These are phyloP conservation scores for Teleiodes luculella DNA, from an alignment of 2,888 invertebrate species.

Conservation along the genomic window DNA sequence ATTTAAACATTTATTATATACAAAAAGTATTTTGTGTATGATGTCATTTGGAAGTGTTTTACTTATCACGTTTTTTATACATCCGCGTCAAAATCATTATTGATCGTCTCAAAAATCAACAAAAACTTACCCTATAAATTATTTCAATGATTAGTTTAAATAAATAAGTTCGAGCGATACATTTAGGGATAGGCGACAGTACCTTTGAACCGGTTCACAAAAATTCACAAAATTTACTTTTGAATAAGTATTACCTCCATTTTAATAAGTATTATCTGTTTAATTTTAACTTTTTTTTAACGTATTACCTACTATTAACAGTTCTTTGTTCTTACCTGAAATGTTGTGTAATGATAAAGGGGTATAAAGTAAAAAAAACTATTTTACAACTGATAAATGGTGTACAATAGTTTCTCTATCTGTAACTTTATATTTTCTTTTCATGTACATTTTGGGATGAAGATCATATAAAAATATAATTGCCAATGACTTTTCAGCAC, in stretches of 20 bases:
- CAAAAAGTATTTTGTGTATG: constrained; percentile 14
- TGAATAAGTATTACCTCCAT: constrained; percentile 74
- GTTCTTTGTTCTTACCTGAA: constrained; percentile 6
- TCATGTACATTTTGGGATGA: background rate
- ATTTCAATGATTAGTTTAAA: background rate
- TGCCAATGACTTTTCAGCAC: constrained; percentile 27
- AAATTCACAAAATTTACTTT: constrained; percentile 52
- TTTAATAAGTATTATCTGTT: constrained; percentile 69
- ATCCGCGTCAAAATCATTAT: background rate
- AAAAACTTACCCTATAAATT: background rate
- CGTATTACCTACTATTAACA: constrained; percentile 36
- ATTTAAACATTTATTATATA: constrained; percentile 2
- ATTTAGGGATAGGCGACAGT: constrained; percentile 14
- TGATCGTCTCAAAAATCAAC: constrained; percentile 4
- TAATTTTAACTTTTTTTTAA: constrained; percentile 39
- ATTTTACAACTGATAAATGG: background rate
- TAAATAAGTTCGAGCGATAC: background rate
- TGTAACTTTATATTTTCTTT: background rate
- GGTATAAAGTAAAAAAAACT: background rate
- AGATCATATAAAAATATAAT: constrained; percentile 16
- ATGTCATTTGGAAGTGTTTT: constrained; percentile 36
- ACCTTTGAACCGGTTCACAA: constrained; percentile 56
- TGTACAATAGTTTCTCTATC: background rate
- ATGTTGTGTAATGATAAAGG: background rate
- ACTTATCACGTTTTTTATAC: constrained; percentile 29